Base-by-base conservation (phyloP, 2,113 vertebrate species). In the Crotalus tigris region DNA sequence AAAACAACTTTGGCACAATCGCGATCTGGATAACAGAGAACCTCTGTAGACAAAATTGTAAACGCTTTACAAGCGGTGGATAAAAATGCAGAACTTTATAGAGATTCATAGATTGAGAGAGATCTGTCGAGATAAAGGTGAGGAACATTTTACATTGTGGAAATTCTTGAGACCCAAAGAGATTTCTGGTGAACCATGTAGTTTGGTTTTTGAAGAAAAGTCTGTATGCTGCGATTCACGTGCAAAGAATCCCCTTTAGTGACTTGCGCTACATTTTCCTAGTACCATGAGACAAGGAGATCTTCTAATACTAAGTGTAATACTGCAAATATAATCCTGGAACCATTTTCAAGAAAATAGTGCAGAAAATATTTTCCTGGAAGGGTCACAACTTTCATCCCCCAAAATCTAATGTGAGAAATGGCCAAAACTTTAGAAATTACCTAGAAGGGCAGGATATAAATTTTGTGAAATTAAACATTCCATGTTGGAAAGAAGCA, bases 21-120 rank as follows among this genome's bases (percentile, higher is more conserved):
- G 1, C 4, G 10, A 64, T 64, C 61, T 64, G 11, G 26, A 64
- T n/a, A 29, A 64, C 10, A 13, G 4, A 64, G 26, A 64, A 64
- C 29, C 29, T 64, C 61, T 4, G 13, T 1, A 64, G 26, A 13
- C 61, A 64, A 64, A n/a, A 13, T 4, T 13, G 1, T 55, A 53
- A 29, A 15, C 7, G 9, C 0, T 17, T 3, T 23, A 3, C 1
- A 23, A 21, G 19, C 5, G 9, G 5, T 46, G 23, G 61, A 4
- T 61, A 64, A 64, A 64, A 64, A n/a, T 13, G 29, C 26, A 64
- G 29, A 64, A n/a, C 29, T 64, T 64, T 12, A n/a, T 64, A 12
- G 61, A 64, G 29, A 69, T 33, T 13, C 29, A 33, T 7, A 69
- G 29, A 69, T 33, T 15, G 29, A 69, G 29, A 69, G 29, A 69